Evolutionary conservation across 2,113 vertebrate genomes (phyloP).

Genomic region (Oncorhynchus tshawytscha): DNA sequence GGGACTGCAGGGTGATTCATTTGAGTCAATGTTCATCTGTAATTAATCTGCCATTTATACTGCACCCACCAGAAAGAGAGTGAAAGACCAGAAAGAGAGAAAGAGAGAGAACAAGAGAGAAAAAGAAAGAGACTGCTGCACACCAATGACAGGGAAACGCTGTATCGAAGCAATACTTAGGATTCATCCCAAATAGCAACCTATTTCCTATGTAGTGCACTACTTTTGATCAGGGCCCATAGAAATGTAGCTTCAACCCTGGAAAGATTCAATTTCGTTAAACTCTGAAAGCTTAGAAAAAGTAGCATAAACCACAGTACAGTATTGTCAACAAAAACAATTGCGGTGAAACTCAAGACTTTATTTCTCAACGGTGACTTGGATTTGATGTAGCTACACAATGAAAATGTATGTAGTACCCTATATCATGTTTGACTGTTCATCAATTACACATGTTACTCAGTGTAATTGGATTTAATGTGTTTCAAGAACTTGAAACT

Average conservation of each 20-base stretch:
- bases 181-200: too few relatives aligned
- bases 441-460: not conserved
- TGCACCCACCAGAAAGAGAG: conserved; percentile 75
- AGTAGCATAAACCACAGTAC: not conserved
- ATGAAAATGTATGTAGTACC: not conserved
- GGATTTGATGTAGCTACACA: not conserved
- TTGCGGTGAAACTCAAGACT: not conserved
- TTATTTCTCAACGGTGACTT: not conserved
- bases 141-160: conserved; percentile 77
- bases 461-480: too few relatives aligned
- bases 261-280: not conserved
- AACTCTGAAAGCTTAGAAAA: not conserved
- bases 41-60: conserved; percentile 98
- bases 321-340: not conserved
- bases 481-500: too few relatives aligned
- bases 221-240: too few relatives aligned
- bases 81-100: conserved; percentile 77
- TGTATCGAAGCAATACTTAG: not conserved
- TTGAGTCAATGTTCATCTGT: conserved; percentile 97
- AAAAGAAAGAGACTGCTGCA: conserved; percentile 80
- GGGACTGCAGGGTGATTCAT: conserved; percentile 98
- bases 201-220: too few relatives aligned
- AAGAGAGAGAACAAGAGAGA: conserved; percentile 90
- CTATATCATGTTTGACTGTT: not conserved
- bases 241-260: not conserved